Evolutionary conservation across 2,888 invertebrate genomes (phyloP).

Genomic region (Drosophila siamana): DNA sequence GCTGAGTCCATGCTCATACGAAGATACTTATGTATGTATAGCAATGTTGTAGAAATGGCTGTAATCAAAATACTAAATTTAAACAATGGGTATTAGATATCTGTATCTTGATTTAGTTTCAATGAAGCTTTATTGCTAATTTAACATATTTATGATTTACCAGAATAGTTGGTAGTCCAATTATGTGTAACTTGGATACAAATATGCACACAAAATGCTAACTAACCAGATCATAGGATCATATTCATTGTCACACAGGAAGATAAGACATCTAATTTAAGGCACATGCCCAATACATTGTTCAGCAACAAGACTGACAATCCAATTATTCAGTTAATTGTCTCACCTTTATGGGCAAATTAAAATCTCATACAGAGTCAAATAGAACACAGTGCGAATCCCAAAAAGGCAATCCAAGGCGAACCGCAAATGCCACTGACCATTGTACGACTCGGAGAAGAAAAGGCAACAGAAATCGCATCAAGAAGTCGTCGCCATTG

Average conservation of each 20-base stretch:
- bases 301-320: constrained; percentile 63
- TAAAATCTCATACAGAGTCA: constrained; percentile 83
- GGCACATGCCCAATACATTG: constrained; percentile 61
- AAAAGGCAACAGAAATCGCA: constrained; percentile 77
- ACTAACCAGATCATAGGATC: constrained; percentile 57
- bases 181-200: not conserved
- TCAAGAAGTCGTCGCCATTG: constrained; percentile 83
- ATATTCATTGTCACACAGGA: constrained; percentile 9
- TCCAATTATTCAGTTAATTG: constrained; percentile 84
- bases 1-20: not conserved
- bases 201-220: not conserved
- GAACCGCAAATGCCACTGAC: constrained; percentile 28
- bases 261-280: constrained; percentile 22
- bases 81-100: no score
- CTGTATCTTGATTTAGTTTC: no score
- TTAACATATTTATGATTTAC: not conserved
- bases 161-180: not conserved
- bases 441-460: constrained; percentile 57
- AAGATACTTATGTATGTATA: not conserved
- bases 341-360: constrained; percentile 83
- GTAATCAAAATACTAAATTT: not conserved
- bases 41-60: not conserved
- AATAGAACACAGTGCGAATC: constrained; percentile 56
- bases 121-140: not conserved
- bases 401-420: constrained; percentile 17